Evolutionary conservation across 2,888 invertebrate species (phyloP), one percentile per base, ranked within the genome.

Genomic region (Timandra comae): DNA sequence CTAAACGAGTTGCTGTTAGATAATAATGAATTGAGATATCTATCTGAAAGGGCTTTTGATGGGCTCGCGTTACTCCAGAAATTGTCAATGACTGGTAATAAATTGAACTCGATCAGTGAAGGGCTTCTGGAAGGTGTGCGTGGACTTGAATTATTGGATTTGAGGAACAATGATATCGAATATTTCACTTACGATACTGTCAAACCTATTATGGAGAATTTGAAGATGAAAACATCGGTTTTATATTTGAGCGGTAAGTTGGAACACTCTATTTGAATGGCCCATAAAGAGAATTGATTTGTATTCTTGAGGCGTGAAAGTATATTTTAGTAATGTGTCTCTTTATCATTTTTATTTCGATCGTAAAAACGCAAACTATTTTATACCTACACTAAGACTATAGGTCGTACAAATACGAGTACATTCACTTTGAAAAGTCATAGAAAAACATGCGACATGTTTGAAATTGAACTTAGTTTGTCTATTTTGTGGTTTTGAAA

Each of bases 41-140:
- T 95, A 42, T 91, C 92, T 29, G 91, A 92, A 60, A 89, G 91
- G 43, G 94, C 95, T 10, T 90, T 95, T 57, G 90, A 91, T 42
- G 94, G 94, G 1, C 84, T 95, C 56, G 89, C 89, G 47, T 88
- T 90, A 63, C 85, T 95, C 52, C 89, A 89, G 71, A 90, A 91
- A 56, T 84, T 96, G 49, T 89, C 90, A 56, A 87, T 95, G 64
- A 91, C 91, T 60, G 91, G 92, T 52, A 95, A 95, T 85, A 89
- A 90, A 63, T 87, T 95, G 54, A 89, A 90, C 52, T 86, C 87
- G 43, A 87, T 95, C 56, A 91, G 91, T 55, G 89, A 91, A 31
- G 91, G 91, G 31, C 88, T 93, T 39, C 88, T 95, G 51, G 89
- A 89, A 54, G 92, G 91, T 30, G 91, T 93, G n/a, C 88, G 91